Conservation (phyloP, 2,888 invertebrate genomes). For the Agriopis leucophaearia region DNA sequence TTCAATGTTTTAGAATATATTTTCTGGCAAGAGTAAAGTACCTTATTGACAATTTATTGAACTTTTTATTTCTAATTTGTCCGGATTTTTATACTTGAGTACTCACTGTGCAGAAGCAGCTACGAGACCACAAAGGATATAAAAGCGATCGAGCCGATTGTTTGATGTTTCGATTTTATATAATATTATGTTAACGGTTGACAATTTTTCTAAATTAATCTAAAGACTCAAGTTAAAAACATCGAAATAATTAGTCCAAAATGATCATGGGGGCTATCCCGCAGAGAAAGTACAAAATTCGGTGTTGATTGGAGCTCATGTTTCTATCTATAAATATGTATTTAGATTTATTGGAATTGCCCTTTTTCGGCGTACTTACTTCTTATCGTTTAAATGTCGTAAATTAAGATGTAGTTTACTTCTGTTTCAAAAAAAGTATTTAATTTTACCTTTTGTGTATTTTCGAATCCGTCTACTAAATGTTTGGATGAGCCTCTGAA, state of each 20-base stretch:
- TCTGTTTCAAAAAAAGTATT: constrained; percentile 72
- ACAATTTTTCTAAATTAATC: constrained; percentile 83
- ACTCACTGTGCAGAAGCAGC: constrained; percentile 77
- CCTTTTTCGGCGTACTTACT: constrained; percentile 75
- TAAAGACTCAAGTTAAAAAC: constrained; percentile 82
- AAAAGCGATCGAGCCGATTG: constrained; percentile 71
- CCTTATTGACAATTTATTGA: constrained; percentile 53
- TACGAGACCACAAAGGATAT: constrained; percentile 84
- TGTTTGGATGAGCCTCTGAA: constrained; percentile 79
- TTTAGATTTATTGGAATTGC: constrained; percentile 79
- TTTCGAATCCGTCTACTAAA: constrained; percentile 84
- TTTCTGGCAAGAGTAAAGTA: constrained; percentile 62
- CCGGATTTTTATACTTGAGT: constrained; percentile 82
- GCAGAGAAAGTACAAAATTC: constrained; percentile 85
- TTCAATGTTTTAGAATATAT: constrained; percentile 72
- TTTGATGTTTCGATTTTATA: constrained; percentile 66
- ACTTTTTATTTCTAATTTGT: constrained; percentile 59
- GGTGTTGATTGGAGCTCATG: constrained; percentile 82
- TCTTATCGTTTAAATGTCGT: constrained; percentile 73
- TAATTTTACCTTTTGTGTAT: constrained; percentile 76
- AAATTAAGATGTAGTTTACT: constrained; percentile 80
- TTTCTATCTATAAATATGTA: constrained; percentile 79
- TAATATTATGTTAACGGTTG: constrained; percentile 84
- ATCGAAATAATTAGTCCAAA: constrained; percentile 85
- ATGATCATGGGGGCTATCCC: constrained; percentile 81